These are phyloP conservation scores for Pygocentrus nattereri DNA, from an alignment of 2,797 vertebrate species.

Conservation along the genomic window DNA sequence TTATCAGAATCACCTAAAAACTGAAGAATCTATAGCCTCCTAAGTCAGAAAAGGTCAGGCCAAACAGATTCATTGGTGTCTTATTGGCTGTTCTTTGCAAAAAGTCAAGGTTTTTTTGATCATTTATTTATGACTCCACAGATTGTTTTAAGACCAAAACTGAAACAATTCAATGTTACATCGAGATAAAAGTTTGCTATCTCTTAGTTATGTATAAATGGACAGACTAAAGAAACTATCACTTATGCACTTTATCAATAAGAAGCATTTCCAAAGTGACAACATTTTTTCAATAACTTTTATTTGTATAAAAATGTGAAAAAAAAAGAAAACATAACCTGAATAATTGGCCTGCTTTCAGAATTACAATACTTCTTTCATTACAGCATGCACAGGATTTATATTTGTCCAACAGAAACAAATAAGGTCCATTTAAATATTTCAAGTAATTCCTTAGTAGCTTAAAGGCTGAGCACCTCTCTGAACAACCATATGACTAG, in stretches of 20 bases:
- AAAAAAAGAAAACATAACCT: slow-evolving; percentile 12
- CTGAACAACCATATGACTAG: slow-evolving; percentile 21
- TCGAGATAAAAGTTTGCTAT: too few species aligned
- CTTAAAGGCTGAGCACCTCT: slow-evolving; percentile 55
- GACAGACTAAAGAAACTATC: too few species aligned
- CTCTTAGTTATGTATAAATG: too few species aligned
- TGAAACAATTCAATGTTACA: too few species aligned
- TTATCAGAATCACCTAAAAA: too few species aligned
- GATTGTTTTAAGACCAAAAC: too few species aligned
- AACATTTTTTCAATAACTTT: slow-evolving; percentile 31
- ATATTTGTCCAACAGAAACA: slow-evolving; percentile 34
- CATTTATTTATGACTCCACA: too few species aligned
- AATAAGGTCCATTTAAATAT: slow-evolving; percentile 59
- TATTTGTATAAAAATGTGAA: slow-evolving; percentile 39
- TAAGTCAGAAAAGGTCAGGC: too few species aligned
- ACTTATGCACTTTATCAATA: neutral
- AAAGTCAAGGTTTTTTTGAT: too few species aligned
- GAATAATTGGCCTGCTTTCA: slow-evolving; percentile 33
- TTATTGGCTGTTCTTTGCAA: too few species aligned
- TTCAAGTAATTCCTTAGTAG: slow-evolving; percentile 64
- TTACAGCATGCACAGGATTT: slow-evolving; percentile 39
- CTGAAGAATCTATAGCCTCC: too few species aligned
- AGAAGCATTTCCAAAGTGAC: slow-evolving; percentile 34
- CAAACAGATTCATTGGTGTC: too few species aligned
- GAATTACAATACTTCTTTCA: slow-evolving; percentile 48